Percentiles rank a stretch among this genome's conserved stretches.
phyloP scores from a whole-genome alignment of 2,888 invertebrate species.

The Zaprionus lineosus region DNA sequence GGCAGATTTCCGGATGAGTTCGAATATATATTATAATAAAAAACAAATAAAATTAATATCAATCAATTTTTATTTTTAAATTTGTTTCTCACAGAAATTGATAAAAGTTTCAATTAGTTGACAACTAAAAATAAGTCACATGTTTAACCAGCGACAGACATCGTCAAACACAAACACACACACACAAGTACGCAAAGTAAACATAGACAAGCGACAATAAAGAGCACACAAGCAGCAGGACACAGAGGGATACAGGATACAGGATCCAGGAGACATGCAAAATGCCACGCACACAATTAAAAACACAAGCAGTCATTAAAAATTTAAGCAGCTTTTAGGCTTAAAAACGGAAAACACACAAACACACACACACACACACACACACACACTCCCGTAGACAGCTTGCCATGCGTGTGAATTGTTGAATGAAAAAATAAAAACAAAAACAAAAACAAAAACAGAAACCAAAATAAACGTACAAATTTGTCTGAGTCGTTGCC shows the following conservation, averaged over 20 bases:
- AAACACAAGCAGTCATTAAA: constrained; percentile 78
- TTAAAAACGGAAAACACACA: constrained; percentile 49
- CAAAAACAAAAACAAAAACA: constrained; percentile 30
- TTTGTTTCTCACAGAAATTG: too few species aligned
- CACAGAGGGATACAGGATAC: too few species aligned
- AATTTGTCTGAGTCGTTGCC: constrained; percentile 38
- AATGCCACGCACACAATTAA: constrained; percentile 66
- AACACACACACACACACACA: constrained; percentile 24
- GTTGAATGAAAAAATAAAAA: constrained; percentile 12
- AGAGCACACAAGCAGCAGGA: too few species aligned
- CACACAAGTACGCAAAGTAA: not conserved
- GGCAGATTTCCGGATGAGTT: too few species aligned
- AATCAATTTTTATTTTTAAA: too few species aligned
- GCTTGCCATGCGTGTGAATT: constrained; percentile 29
- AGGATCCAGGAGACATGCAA: constrained; percentile 27
- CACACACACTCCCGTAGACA: constrained; percentile 13
- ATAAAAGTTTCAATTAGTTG: too few species aligned
- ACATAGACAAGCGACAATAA: too few species aligned
- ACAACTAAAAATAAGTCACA: too few species aligned
- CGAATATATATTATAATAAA: too few species aligned
- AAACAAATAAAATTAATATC: too few species aligned
- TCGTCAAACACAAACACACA: not conserved
- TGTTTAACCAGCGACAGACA: too few species aligned
- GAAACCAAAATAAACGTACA: too few species aligned
- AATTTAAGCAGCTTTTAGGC: constrained; percentile 78